A percentile compares a stretch with the other conserved stretches of the same genome.
Evolutionary conservation across 2,113 vertebrate species (phyloP).

Genomic region (Pyrgilauda ruficollis): DNA sequence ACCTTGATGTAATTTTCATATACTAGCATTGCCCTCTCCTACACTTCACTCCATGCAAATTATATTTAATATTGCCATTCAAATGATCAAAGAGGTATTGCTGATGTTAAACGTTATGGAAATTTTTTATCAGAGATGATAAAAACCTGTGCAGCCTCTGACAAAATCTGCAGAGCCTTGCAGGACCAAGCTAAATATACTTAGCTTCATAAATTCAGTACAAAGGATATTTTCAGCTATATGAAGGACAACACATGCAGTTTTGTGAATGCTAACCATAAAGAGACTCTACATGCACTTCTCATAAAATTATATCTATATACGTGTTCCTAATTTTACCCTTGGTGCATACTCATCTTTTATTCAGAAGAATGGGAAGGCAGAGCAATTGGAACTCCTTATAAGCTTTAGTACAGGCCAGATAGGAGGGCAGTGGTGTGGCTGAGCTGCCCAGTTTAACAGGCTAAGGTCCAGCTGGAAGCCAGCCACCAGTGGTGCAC

Average conservation of each 20-base stretch:
- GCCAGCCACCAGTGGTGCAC: not conserved
- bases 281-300: not conserved
- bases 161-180: not conserved
- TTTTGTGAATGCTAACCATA: not conserved
- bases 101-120: not conserved
- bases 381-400: not conserved
- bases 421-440: not conserved
- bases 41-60: not conserved
- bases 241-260: not conserved
- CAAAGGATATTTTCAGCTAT: constrained; percentile 16
- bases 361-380: not conserved
- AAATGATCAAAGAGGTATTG: not conserved
- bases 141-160: not conserved
- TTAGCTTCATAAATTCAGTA: not conserved
- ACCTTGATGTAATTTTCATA: not conserved
- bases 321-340: not conserved
- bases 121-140: not conserved
- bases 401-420: not conserved
- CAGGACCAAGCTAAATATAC: not conserved
- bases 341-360: not conserved
- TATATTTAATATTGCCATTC: not conserved
- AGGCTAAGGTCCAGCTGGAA: not conserved
- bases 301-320: not conserved
- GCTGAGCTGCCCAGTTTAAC: not conserved
- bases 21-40: not conserved